phyloP scores from a whole-genome alignment of 2,797 vertebrate species.

The Sebastes iracundus region DNA sequence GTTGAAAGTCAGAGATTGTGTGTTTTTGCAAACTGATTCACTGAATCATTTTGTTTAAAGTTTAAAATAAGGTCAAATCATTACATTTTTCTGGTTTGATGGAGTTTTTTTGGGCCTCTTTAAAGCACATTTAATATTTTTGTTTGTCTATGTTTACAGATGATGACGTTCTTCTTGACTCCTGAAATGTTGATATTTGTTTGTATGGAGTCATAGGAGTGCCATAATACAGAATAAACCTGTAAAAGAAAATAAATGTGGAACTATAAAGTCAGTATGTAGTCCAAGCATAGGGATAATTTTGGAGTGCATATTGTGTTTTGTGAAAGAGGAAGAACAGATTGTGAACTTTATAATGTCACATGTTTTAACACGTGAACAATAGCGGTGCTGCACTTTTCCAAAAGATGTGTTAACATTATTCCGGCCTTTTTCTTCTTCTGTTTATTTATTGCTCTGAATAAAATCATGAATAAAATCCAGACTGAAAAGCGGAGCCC shows the following conservation, averaged over 20 bases:
- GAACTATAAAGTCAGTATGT: neutral
- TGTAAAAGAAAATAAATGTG: too few species aligned
- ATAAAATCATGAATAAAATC: neutral
- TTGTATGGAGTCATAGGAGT: neutral
- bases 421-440: neutral
- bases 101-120: neutral
- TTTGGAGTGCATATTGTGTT: too few species aligned
- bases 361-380: neutral
- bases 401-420: neutral
- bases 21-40: neutral
- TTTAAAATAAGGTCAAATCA: neutral
- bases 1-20: neutral
- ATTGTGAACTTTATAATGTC: neutral
- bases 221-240: too few species aligned
- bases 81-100: neutral
- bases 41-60: neutral
- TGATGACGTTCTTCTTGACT: neutral
- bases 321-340: neutral
- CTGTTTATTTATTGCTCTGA: neutral
- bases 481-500: neutral
- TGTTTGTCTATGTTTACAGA: neutral
- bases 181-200: neutral
- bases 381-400: neutral
- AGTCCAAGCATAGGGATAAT: neutral
- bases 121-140: neutral